Conservation (phyloP, 2,113 vertebrate genomes). For the Lynx canadensis region DNA sequence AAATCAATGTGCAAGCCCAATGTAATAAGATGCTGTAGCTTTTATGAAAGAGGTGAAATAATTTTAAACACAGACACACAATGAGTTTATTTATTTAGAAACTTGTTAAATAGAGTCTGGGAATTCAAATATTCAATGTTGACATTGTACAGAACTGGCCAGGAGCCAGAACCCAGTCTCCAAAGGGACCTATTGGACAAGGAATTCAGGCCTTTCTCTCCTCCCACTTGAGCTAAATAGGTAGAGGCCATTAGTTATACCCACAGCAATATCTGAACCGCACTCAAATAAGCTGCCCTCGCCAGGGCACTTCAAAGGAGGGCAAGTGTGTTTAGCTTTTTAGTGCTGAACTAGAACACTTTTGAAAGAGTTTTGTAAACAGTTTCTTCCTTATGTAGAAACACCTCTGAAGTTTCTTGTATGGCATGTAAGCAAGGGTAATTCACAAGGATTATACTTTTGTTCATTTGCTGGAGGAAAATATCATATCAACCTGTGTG, state of each 20-base stretch:
- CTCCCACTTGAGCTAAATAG: slow-evolving; percentile 88
- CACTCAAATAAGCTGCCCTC: slow-evolving; percentile 86
- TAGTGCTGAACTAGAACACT: slow-evolving; percentile 87
- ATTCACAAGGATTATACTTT: slow-evolving; percentile 85
- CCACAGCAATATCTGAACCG: slow-evolving; percentile 87
- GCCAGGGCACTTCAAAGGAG: slow-evolving; percentile 87
- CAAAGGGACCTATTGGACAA: slow-evolving; percentile 87
- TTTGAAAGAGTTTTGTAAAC: slow-evolving; percentile 89
- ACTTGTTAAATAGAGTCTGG: slow-evolving; percentile 97
- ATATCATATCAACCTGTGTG: slow-evolving; percentile 61
- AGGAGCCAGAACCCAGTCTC: slow-evolving; percentile 89
- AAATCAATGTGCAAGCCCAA: slow-evolving; percentile 79
- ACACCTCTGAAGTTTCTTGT: slow-evolving; percentile 86
- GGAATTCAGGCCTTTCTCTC: slow-evolving; percentile 87
- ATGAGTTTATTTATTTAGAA: slow-evolving; percentile 97
- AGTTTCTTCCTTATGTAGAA: slow-evolving; percentile 87
- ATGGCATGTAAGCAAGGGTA: slow-evolving; percentile 83
- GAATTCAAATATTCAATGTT: slow-evolving; percentile 99
- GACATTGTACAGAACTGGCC: slow-evolving; percentile 96
- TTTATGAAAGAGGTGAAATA: slow-evolving; percentile 91
- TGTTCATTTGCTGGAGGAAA: slow-evolving; percentile 72
- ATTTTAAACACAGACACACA: slow-evolving; percentile 94
- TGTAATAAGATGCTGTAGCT: slow-evolving; percentile 87
- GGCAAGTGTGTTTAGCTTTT: slow-evolving; percentile 90
- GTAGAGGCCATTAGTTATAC: slow-evolving; percentile 90